phyloP scores from a whole-genome alignment of 2,113 vertebrate species.

The Tachycineta bicolor region DNA sequence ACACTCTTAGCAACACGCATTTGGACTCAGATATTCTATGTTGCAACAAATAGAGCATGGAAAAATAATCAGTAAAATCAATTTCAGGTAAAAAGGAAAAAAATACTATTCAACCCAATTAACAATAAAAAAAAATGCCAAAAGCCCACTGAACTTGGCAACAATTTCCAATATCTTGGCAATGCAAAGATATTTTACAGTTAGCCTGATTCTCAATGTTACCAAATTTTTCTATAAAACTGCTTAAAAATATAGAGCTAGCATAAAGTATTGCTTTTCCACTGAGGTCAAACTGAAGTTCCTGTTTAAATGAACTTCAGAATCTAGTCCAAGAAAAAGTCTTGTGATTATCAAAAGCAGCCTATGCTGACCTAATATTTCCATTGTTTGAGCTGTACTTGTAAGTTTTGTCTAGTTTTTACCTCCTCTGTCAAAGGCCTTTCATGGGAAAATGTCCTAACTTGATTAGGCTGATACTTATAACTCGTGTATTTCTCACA shows the following conservation, averaged over 20 bases:
- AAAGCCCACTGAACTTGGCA: not conserved
- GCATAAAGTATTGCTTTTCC: not conserved
- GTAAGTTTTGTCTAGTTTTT: not conserved
- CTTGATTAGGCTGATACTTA: not conserved
- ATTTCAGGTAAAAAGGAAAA: not conserved
- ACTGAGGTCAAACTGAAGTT: not conserved
- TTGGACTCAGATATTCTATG: not conserved
- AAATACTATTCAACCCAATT: rapidly evolving
- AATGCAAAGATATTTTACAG: not conserved
- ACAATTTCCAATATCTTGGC: not conserved
- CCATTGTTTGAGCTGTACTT: not conserved
- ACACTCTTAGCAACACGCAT: not conserved
- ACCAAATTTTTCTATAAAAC: not conserved
- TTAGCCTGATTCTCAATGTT: rapidly evolving
- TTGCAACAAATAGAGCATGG: not conserved
- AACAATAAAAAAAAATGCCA: not conserved
- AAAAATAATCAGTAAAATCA: not conserved
- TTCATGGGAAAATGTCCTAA: not conserved
- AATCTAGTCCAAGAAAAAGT: not conserved
- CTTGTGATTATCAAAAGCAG: not conserved
- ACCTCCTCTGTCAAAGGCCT: not conserved
- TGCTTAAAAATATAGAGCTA: not conserved
- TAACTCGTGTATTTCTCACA: not conserved
- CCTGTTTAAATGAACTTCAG: not conserved
- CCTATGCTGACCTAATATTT: not conserved